Evolutionary conservation across 2,797 vertebrate genomes (phyloP), one percentile per base, ranked within the genome.

Genomic region (Petrocephalus sullivani): DNA sequence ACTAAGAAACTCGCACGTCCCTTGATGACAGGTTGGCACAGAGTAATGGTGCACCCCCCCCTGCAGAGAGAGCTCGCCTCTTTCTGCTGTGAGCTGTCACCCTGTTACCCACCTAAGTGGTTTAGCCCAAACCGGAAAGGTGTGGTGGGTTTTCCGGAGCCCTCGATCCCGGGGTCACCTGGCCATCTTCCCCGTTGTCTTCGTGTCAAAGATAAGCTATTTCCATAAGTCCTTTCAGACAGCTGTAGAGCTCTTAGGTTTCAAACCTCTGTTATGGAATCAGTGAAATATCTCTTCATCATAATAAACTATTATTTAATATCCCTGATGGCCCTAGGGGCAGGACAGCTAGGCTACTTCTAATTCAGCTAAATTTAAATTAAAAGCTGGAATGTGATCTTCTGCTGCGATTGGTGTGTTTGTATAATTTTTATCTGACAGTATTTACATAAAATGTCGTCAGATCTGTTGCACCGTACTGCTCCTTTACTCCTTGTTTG

Each of bases 61-160:
- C 71, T 16, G 82, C 57, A 81, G 21, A 60, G 83, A 88, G 6
- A 71, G 75, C 64, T 56, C 83, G 51, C 9, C 86, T 90, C 88
- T 90, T 90, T 91, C 88, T 89, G 75, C 83, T 60, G 9, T 5
- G 89, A 91, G 89, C 89, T 23, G 7, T 89, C 16, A 6, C 8
- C 67, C 58, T 87, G 84, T 88, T 78, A 60, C 78, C 37, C 87
- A 12, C 21, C 82, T 90, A 87, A 91, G 87, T 46, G 87, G 89
- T 88, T 90, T 88, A 91, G 54, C 56, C 87, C 82, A 56, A 82
- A 83, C 64, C 41, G 81, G 81, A 88, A 88, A 88, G 86, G 83
- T 12, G 60, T 51, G 51, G 71, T 8, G 0, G 58, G 56, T 54
- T 82, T 28, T 28, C 28, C 28, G 28, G 12, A 23, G 49, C 53